phyloP scores from a whole-genome alignment of 2,888 invertebrate species.

The Aelia acuminata region DNA sequence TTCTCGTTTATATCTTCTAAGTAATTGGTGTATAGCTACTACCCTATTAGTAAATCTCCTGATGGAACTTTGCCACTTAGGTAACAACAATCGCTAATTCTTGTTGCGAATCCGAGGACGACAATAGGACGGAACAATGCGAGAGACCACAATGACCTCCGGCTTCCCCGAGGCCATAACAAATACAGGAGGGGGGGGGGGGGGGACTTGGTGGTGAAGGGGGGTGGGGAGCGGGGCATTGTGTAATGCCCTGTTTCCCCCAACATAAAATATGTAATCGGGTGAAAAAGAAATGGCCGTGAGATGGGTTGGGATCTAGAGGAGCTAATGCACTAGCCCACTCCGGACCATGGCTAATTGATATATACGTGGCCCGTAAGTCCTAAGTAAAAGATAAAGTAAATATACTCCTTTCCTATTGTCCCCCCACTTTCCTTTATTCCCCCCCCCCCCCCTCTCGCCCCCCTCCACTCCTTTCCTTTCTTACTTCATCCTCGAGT shows the following conservation, averaged over 20 bases:
- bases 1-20: no score
- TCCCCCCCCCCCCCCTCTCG: neutral
- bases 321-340: conserved; percentile 39
- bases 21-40: no score
- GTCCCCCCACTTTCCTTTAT: neutral
- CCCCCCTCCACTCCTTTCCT: neutral
- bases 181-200: neutral
- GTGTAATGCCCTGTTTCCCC: conserved; percentile 38
- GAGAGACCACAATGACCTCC: neutral
- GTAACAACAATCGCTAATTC: neutral
- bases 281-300: conserved; percentile 11
- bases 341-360: conserved; percentile 9
- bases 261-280: conserved; percentile 45
- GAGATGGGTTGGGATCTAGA: neutral
- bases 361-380: conserved; percentile 50
- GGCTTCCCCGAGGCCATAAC: neutral
- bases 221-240: neutral
- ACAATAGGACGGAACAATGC: neutral
- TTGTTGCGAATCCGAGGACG: neutral
- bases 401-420: conserved; percentile 47
- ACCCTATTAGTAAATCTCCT: no score
- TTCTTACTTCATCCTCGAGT: conserved; percentile 25
- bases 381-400: conserved; percentile 49
- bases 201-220: no score
- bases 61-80: no score